Percentiles rank a stretch among this genome's conserved stretches.
Evolutionary conservation across 2,113 vertebrate genomes (phyloP).

Genomic region (Larimichthys crocea): DNA sequence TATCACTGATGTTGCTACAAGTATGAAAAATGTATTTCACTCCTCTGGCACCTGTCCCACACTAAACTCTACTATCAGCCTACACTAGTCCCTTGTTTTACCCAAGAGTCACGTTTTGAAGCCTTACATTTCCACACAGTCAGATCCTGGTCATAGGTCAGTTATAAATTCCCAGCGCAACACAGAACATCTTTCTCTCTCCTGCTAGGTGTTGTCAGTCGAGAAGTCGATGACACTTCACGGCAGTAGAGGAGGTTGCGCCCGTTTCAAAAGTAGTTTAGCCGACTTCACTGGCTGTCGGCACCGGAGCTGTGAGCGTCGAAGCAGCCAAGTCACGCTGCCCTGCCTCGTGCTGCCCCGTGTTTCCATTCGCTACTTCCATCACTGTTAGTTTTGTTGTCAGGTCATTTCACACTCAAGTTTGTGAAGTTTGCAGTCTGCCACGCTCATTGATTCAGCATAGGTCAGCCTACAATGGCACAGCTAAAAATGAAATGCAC

Average conservation of each 20-base stretch:
- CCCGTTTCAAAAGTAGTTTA: not conserved
- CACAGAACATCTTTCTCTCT: not conserved
- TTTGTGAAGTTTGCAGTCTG: not conserved
- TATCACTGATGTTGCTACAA: not conserved
- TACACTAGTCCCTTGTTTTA: no score
- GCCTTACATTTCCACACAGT: no score
- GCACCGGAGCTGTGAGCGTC: not conserved
- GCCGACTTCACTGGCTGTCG: not conserved
- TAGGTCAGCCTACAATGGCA: not conserved
- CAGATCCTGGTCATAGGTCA: not conserved
- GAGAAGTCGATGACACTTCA: not conserved
- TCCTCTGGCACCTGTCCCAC: no score
- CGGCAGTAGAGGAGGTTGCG: not conserved
- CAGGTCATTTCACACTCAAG: not conserved
- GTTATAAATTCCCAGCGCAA: not conserved
- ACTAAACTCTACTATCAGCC: no score
- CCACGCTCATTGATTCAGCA: not conserved
- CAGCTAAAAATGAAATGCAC: not conserved
- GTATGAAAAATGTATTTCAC: no score
- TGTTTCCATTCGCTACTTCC: not conserved
- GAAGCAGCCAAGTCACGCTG: not conserved
- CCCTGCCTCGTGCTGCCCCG: not conserved
- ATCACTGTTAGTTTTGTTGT: not conserved
- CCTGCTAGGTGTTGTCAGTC: not conserved
- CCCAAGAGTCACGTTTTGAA: no score